These are phyloP conservation scores for Myiozetetes cayanensis DNA, from an alignment of 2,113 vertebrate genomes.

Conservation along the genomic window DNA sequence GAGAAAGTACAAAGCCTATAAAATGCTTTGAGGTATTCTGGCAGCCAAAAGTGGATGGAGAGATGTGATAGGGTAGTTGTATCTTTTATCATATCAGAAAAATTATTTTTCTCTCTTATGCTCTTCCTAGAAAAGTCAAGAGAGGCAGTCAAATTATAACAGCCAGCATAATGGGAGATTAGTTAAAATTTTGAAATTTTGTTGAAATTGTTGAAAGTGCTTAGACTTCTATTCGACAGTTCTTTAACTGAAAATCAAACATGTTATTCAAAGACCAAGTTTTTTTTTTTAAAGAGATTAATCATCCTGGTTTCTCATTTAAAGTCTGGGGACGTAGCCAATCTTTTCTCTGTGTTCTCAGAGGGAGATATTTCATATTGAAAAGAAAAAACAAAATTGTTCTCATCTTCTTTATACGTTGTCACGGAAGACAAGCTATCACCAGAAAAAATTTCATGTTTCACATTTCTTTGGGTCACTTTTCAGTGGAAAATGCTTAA, in stretches of 20 bases:
- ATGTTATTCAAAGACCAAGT: neutral
- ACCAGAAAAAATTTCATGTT: neutral
- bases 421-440: neutral
- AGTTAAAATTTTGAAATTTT: slow-evolving; percentile 10
- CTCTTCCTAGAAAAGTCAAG: neutral
- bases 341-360: slow-evolving; percentile 19
- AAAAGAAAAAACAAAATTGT: slow-evolving; percentile 18
- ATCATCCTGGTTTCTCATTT: slow-evolving; percentile 37
- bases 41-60: neutral
- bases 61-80: neutral
- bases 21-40: neutral
- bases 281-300: neutral
- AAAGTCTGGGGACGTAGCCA: slow-evolving; percentile 7
- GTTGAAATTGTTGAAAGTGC: neutral
- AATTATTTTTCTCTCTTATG: neutral
- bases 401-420: neutral
- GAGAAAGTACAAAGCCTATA: neutral
- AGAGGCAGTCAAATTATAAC: neutral
- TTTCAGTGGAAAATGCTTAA: neutral
- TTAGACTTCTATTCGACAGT: neutral
- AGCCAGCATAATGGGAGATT: neutral
- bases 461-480: neutral
- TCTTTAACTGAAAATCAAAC: slow-evolving; percentile 6
- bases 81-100: neutral
- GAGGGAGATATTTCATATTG: slow-evolving; percentile 20